Percentiles rank a stretch among this genome's conserved stretches.
Evolutionary conservation across 2,888 invertebrate species (phyloP).

Genomic region (Trypoxylon attenuatum): DNA sequence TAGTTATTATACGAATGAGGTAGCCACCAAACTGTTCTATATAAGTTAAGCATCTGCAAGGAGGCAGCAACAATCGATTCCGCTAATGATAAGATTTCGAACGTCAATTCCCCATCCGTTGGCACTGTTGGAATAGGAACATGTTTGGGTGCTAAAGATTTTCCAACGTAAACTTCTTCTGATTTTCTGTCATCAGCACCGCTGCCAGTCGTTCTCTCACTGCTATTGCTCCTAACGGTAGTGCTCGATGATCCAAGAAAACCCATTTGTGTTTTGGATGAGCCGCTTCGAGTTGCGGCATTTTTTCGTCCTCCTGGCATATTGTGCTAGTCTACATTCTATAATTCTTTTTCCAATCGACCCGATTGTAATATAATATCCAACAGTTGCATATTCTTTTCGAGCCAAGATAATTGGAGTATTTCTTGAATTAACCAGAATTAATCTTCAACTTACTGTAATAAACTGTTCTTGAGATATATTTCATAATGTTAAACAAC

Average conservation of each 20-base stretch:
- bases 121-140: slow-evolving; percentile 88
- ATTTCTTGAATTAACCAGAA: too few relatives aligned
- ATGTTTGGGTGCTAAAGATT: slow-evolving; percentile 83
- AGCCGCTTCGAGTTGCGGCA: slow-evolving; percentile 61
- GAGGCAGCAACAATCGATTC: slow-evolving; percentile 87
- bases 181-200: slow-evolving; percentile 62
- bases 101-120: slow-evolving; percentile 86
- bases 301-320: slow-evolving; percentile 71
- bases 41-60: slow-evolving; percentile 95
- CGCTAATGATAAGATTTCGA: slow-evolving; percentile 89
- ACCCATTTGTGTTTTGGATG: slow-evolving; percentile 72
- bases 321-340: slow-evolving; percentile 48
- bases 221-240: slow-evolving; percentile 43
- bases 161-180: slow-evolving; percentile 62
- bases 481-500: too few relatives aligned
- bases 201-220: slow-evolving; percentile 36
- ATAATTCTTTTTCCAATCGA: neutral
- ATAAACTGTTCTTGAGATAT: too few relatives aligned
- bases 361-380: too few relatives aligned
- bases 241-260: slow-evolving; percentile 30
- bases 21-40: slow-evolving; percentile 98
- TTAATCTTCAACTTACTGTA: too few relatives aligned
- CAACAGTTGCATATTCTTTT: too few relatives aligned
- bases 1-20: slow-evolving; percentile 93
- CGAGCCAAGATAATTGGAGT: too few relatives aligned